Conservation (phyloP, 2,797 vertebrate genomes). For the Tapirus indicus region DNA sequence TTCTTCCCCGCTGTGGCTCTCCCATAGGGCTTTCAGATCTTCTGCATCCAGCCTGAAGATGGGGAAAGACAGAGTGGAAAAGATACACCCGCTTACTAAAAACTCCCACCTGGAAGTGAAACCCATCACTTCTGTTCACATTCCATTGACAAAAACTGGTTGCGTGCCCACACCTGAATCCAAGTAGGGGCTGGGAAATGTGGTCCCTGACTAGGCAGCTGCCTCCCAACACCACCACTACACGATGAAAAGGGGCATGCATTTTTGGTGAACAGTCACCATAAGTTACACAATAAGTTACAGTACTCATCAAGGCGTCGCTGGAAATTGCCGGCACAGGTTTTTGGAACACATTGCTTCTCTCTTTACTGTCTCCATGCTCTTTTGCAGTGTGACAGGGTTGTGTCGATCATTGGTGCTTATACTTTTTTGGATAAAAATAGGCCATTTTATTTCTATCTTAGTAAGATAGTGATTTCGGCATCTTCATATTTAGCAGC, state of each 20-base stretch:
- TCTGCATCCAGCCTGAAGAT: not conserved
- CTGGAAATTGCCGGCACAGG: not conserved
- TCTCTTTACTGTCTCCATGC: not conserved
- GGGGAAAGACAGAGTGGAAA: not conserved
- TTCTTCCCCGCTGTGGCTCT: not conserved
- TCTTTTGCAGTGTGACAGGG: not conserved
- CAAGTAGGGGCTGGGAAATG: not conserved
- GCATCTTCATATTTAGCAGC: conserved; percentile 38
- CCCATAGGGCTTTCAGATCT: not conserved
- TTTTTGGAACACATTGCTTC: not conserved
- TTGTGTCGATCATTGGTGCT: not conserved
- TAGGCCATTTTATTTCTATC: not conserved
- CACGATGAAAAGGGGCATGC: not conserved
- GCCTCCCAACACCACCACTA: not conserved
- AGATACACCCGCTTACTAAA: not conserved
- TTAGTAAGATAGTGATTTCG: conserved; percentile 32
- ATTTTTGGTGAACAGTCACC: not conserved
- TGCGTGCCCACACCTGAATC: not conserved
- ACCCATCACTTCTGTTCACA: not conserved
- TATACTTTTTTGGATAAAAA: conserved; percentile 35
- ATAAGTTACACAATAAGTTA: not conserved
- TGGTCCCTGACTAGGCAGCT: not conserved
- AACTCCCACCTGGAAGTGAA: not conserved
- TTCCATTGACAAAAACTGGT: not conserved
- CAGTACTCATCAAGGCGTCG: not conserved